These are phyloP conservation scores for Glaucopsyche alexis DNA, from an alignment of 2,888 invertebrate species.

Conservation along the genomic window DNA sequence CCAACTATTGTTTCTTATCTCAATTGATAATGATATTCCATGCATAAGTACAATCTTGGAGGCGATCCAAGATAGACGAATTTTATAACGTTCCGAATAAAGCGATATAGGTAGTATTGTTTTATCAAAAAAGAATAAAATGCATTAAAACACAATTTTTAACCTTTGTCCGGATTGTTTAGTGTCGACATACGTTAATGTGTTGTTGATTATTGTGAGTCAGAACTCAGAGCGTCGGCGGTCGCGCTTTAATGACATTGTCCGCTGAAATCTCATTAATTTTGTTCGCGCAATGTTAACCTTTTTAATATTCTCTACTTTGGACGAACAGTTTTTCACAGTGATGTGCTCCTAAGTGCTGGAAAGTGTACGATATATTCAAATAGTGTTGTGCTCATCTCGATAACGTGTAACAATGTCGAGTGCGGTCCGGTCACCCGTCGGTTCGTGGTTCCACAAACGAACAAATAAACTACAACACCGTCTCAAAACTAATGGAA, in stretches of 20 bases:
- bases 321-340: conserved; percentile 55
- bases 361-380: conserved; percentile 52
- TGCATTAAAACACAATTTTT: conserved; percentile 42
- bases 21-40: conserved; percentile 68
- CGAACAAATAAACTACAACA: conserved; percentile 63
- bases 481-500: conserved; percentile 68
- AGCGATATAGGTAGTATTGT: conserved; percentile 43
- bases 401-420: conserved; percentile 58
- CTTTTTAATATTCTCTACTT: conserved; percentile 63
- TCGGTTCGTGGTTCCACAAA: conserved; percentile 69
- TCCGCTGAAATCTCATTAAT: conserved; percentile 75
- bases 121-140: conserved; percentile 45
- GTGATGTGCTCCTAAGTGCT: conserved; percentile 57
- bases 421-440: conserved; percentile 61
- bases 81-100: conserved; percentile 2
- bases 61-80: conserved; percentile 58
- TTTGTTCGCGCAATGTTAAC: conserved; percentile 73
- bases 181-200: conserved; percentile 47
- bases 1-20: conserved; percentile 67
- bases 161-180: conserved; percentile 49
- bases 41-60: conserved; percentile 65
- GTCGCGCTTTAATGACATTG: conserved; percentile 66
- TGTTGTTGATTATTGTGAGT: conserved; percentile 65
- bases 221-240: conserved; percentile 67
- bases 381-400: conserved; percentile 49